A percentile compares a stretch with the other conserved stretches of the same genome.
Evolutionary conservation across 1,140 invertebrate genomes (phyloP).

Genomic region (Ceratosolen solmsi): DNA sequence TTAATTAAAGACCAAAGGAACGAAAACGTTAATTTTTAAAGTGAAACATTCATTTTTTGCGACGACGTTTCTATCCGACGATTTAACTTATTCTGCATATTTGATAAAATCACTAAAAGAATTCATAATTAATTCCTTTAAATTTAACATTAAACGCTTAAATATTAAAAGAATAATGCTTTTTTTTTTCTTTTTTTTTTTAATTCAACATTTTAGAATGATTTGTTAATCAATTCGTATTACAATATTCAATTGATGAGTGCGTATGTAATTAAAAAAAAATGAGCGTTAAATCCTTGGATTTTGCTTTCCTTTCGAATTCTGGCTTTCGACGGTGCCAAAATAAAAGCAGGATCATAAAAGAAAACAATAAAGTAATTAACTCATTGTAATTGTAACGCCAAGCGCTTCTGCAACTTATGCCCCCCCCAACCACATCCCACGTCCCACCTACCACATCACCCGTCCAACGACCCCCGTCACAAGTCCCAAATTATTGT

Average conservation of each 20-base stretch:
- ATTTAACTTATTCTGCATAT: not conserved
- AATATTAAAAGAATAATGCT: not conserved
- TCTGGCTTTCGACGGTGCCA: conserved; percentile 63
- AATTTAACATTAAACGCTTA: not conserved
- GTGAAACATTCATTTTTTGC: not conserved
- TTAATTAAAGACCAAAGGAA: no score
- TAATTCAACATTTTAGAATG: conserved; percentile 21
- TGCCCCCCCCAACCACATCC: not conserved
- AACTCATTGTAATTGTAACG: conserved; percentile 48
- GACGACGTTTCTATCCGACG: not conserved
- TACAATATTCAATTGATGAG: not conserved
- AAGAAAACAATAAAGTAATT: conserved; percentile 16
- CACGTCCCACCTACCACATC: no score
- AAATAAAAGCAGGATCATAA: conserved; percentile 53
- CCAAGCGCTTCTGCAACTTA: conserved; percentile 50
- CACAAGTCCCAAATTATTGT: conserved; percentile 22
- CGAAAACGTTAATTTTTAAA: not conserved
- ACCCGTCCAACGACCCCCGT: no score
- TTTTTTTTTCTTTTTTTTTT: not conserved
- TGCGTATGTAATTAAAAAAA: not conserved
- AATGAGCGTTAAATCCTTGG: not conserved
- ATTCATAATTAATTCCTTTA: not conserved
- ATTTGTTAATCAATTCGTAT: no score
- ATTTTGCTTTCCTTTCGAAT: conserved; percentile 46
- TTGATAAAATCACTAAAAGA: no score